These are phyloP conservation scores for Lutjanus erythropterus DNA, from an alignment of 2,113 vertebrate species.

Conservation along the genomic window DNA sequence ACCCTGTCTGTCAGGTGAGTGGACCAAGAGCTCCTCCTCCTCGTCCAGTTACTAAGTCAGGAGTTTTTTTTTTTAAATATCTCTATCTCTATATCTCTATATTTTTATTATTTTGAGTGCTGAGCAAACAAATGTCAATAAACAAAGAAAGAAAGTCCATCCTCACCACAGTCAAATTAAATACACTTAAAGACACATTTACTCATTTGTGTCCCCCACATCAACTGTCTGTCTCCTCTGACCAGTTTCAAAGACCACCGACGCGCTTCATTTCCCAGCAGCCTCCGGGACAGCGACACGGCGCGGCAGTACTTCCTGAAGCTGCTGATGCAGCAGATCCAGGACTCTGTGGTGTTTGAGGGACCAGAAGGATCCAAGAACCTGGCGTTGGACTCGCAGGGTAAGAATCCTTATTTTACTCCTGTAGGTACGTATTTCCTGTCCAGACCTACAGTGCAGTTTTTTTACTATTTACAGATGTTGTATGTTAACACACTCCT, in stretches of 20 bases:
- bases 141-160: no score
- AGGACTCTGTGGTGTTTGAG: slow-evolving; percentile 78
- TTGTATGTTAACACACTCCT: no score
- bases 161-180: no score
- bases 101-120: no score
- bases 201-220: background rate
- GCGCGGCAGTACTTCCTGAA: slow-evolving; percentile 75
- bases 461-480: no score
- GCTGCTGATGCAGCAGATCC: slow-evolving; percentile 77
- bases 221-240: background rate
- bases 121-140: no score
- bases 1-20: slow-evolving; percentile 85
- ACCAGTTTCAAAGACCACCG: slow-evolving; percentile 60
- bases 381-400: slow-evolving; percentile 78
- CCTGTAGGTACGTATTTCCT: no score
- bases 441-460: no score
- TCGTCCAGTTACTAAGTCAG: background rate
- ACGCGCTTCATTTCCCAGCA: slow-evolving; percentile 33
- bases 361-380: slow-evolving; percentile 80
- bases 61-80: no score
- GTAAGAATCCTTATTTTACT: slow-evolving; percentile 52
- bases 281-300: slow-evolving; percentile 14
- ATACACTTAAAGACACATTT: no score
- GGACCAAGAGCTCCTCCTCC: background rate
- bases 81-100: no score